Conservation (phyloP, 2,888 invertebrate genomes). For the Drosophila yooni region DNA sequence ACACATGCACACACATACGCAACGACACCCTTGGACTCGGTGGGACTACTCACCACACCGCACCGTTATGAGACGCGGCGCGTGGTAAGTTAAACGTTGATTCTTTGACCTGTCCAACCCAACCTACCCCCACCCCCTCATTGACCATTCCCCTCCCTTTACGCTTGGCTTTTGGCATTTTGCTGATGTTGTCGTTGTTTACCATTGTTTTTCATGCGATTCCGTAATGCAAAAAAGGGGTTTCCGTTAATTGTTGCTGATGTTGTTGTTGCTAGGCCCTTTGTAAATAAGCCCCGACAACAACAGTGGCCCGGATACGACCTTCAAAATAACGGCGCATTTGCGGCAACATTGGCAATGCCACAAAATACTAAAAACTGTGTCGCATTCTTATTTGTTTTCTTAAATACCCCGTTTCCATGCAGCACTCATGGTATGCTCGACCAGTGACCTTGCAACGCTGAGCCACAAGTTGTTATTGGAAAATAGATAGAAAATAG, state of each 20-base stretch:
- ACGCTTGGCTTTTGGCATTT: slow-evolving; percentile 14
- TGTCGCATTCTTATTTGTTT: slow-evolving; percentile 52
- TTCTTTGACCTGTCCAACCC: slow-evolving; percentile 20
- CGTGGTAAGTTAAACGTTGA: slow-evolving; percentile 72
- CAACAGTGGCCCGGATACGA: slow-evolving; percentile 55
- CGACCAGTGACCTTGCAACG: neutral
- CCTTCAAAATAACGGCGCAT: slow-evolving; percentile 73
- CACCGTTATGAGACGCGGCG: slow-evolving; percentile 73
- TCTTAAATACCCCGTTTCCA: slow-evolving; percentile 34
- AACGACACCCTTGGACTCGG: slow-evolving; percentile 23
- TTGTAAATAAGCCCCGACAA: slow-evolving; percentile 40
- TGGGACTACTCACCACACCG: slow-evolving; percentile 8
- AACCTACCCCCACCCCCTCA: neutral
- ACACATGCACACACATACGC: slow-evolving; percentile 12
- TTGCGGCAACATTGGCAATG: slow-evolving; percentile 34
- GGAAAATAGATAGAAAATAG: neutral
- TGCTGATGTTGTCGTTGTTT: slow-evolving; percentile 24
- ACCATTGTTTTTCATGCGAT: slow-evolving; percentile 34
- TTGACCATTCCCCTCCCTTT: neutral
- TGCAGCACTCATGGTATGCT: slow-evolving; percentile 1
- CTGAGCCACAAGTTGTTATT: neutral
- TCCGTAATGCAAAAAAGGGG: slow-evolving; percentile 68
- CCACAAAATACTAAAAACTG: slow-evolving; percentile 50
- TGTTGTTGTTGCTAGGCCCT: slow-evolving; percentile 33
- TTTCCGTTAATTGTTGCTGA: slow-evolving; percentile 40